Evolutionary conservation across 2,797 vertebrate species (phyloP).

Genomic region (Pseudomugil gertrudae): DNA sequence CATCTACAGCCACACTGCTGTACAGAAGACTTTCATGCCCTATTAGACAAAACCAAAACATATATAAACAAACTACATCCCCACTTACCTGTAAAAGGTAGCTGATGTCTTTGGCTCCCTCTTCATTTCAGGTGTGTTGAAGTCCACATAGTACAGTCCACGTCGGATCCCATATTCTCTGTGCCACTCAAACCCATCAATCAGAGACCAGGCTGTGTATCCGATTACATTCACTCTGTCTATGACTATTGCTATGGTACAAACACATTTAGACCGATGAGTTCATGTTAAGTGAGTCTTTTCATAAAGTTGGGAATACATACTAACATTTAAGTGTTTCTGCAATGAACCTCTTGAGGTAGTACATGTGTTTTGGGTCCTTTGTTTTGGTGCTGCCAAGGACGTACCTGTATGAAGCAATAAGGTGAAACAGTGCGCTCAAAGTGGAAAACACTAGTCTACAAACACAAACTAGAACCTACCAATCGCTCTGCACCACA

Average conservation of each 20-base stretch:
- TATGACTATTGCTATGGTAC: conserved; percentile 84
- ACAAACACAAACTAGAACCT: conserved; percentile 4
- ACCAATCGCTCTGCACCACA: conserved; percentile 96
- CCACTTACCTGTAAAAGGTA: conserved; percentile 85
- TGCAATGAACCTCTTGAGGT: conserved; percentile 94
- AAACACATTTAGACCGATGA: conserved; percentile 12
- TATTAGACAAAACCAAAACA: not conserved
- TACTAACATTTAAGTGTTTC: conserved; percentile 93
- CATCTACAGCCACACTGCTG: not conserved
- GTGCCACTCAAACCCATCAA: conserved; percentile 97
- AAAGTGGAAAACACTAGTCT: not conserved
- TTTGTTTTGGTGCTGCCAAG: conserved; percentile 89
- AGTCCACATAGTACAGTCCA: conserved; percentile 95
- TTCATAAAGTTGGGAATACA: not conserved
- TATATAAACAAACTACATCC: not conserved
- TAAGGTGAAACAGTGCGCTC: not conserved
- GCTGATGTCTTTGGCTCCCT: conserved; percentile 93
- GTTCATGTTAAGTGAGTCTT: not conserved
- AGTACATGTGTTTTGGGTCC: conserved; percentile 94
- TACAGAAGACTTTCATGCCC: not conserved
- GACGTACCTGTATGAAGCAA: conserved; percentile 79
- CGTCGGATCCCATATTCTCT: conserved; percentile 90
- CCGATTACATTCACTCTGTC: conserved; percentile 91
- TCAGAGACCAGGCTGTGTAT: conserved; percentile 95
- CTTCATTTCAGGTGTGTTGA: conserved; percentile 90